Evolutionary conservation across 2,113 vertebrate genomes (phyloP).

Genomic region (Psilopogon haemacephalus): DNA sequence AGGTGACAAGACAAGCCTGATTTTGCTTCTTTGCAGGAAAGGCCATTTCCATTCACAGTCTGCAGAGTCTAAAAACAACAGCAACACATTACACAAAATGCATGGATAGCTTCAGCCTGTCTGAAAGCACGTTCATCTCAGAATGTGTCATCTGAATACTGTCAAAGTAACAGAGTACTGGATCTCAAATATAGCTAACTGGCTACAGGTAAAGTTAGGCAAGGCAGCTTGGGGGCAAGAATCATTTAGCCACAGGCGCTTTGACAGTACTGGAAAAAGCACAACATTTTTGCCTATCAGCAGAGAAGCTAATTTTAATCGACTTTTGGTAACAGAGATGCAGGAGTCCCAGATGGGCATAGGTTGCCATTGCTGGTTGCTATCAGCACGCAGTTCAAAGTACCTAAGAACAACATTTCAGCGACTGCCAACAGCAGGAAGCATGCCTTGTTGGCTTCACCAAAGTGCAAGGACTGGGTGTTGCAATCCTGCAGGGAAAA

Average conservation of each 20-base stretch:
- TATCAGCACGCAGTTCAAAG: background rate
- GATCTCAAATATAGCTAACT: background rate
- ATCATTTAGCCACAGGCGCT: background rate
- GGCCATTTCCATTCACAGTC: background rate
- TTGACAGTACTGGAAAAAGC: background rate
- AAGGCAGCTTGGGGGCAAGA: rapidly evolving
- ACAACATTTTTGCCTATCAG: background rate
- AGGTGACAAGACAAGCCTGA: background rate
- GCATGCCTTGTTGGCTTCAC: background rate
- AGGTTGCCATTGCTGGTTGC: rapidly evolving
- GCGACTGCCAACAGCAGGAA: rapidly evolving
- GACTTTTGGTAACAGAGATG: background rate
- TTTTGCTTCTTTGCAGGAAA: background rate
- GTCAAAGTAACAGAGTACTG: background rate
- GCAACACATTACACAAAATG: background rate
- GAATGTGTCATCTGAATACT: background rate
- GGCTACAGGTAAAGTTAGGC: background rate
- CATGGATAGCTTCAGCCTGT: background rate
- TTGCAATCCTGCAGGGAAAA: background rate
- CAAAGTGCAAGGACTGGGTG: background rate
- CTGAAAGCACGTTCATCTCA: background rate
- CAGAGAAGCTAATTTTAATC: background rate
- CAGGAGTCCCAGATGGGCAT: rapidly evolving
- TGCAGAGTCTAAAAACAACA: background rate
- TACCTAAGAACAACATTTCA: rapidly evolving